phyloP scores from a whole-genome alignment of 2,888 invertebrate genomes.

The Phasia obesa region DNA sequence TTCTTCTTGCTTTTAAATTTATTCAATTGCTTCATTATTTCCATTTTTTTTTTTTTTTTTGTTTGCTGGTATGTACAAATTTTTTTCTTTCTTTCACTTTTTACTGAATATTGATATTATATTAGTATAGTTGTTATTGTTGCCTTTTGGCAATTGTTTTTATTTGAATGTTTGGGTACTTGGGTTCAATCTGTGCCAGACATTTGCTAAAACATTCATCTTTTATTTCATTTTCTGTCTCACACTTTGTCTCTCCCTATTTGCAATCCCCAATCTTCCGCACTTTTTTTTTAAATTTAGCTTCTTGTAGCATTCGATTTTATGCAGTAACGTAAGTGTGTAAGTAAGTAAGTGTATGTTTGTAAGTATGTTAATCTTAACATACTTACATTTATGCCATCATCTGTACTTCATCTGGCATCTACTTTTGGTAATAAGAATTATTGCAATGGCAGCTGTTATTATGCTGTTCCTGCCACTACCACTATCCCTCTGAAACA shows the following conservation, averaged over 20 bases:
- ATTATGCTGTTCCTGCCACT: conserved; percentile 69
- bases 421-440: conserved; percentile 75
- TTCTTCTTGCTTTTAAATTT: conserved; percentile 39
- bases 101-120: conserved; percentile 54
- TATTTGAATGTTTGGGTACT: conserved; percentile 37
- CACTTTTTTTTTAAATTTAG: not conserved
- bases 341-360: conserved; percentile 1
- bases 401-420: conserved; percentile 82
- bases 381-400: conserved; percentile 71
- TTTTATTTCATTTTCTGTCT: conserved; percentile 43
- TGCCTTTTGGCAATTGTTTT: conserved; percentile 62
- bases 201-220: conserved; percentile 64
- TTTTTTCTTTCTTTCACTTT: conserved; percentile 1
- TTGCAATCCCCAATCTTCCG: not conserved
- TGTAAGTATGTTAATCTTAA: conserved; percentile 59
- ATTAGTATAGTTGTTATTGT: conserved; percentile 51
- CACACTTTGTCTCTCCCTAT: not conserved
- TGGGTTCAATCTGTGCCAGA: conserved; percentile 65
- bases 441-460: conserved; percentile 80
- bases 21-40: conserved; percentile 67
- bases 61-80: conserved; percentile 18
- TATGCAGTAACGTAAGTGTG: conserved; percentile 23
- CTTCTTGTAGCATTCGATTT: conserved; percentile 9
- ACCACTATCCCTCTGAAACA: conserved; percentile 34
- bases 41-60: not conserved